Evolutionary conservation across 1,140 invertebrate species (phyloP), one percentile per base, ranked within the genome.

Genomic region (Eufriesea mexicana): DNA sequence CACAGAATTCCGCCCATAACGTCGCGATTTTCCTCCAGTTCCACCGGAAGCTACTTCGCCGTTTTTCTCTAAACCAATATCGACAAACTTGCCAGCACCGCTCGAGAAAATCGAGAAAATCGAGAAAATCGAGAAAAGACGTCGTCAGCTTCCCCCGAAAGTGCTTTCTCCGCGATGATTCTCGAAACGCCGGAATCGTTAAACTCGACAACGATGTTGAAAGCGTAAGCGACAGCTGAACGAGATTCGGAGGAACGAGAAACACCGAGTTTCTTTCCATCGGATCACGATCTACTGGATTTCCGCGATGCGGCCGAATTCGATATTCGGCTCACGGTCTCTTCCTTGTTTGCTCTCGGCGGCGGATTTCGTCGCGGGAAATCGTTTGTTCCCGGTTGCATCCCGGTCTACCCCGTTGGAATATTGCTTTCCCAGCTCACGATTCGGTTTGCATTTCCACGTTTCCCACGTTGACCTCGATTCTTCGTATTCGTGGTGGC

Each of bases 331-430:
- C 51, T 18, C 54, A 45, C 66, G 83, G 67, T 51, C 55, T 10
- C 35, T 54, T 84, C 79, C 73, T 81, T 86, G 85, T 86, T 86
- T 84, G n/a, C 49, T 47, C n/a, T 59, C 6, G 25, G 49, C 62
- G 77, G 67, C 75, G 83, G 71, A 72, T 84, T 84, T 71, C 64
- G 49, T 64, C 62, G 82, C 35, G 54, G 28, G n/a, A 68, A 66
- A 67, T 81, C 70, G 74, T 83, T 74, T 66, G 62, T 78, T 81
- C 67, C 62, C 42, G 1, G 45, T 9, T 23, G 25, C 25, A 45
- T 45, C 47, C 59, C 23, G 79, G 54, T 47, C 45, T 28, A 5
- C 23, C 59, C 67, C 70, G 14, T 12, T 0, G 20, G 55, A 49
- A 73, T 80, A 82, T 74, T 70, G 61, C 64, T 35, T 20, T n/a